These are phyloP conservation scores for Lasioglossum leucozonium DNA, from an alignment of 2,888 invertebrate genomes.

Conservation along the genomic window DNA sequence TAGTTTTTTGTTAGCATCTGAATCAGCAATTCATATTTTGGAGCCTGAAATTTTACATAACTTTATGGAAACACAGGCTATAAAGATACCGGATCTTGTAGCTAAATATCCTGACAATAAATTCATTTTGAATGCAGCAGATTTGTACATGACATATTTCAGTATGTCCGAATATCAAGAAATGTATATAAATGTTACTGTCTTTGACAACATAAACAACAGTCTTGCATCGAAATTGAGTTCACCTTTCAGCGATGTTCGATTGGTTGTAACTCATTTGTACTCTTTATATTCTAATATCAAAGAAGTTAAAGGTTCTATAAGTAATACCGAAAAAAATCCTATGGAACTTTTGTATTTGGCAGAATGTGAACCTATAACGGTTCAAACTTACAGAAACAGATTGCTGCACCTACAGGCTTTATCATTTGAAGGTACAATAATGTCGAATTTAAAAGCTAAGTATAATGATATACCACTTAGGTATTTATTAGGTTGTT, in stretches of 20 bases:
- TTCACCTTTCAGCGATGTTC: conserved; percentile 84
- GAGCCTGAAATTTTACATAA: conserved; percentile 85
- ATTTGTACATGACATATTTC: conserved; percentile 75
- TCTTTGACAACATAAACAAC: conserved; percentile 69
- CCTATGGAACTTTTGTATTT: conserved; percentile 83
- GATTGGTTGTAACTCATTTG: conserved; percentile 90
- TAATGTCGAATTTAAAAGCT: conserved; percentile 85
- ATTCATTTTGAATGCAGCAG: conserved; percentile 75
- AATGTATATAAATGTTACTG: conserved; percentile 71
- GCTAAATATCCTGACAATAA: conserved; percentile 70
- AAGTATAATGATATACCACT: conserved; percentile 89
- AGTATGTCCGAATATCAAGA: conserved; percentile 63
- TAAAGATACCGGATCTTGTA: conserved; percentile 71
- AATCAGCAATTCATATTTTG: conserved; percentile 87
- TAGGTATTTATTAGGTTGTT: conserved; percentile 91
- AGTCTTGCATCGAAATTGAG: conserved; percentile 72
- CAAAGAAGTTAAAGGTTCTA: conserved; percentile 84
- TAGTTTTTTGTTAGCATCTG: conserved; percentile 87
- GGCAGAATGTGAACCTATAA: conserved; percentile 90
- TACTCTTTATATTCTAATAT: conserved; percentile 89
- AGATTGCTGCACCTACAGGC: conserved; percentile 91
- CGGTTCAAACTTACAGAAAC: conserved; percentile 92
- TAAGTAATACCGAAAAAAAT: conserved; percentile 74
- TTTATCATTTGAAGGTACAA: conserved; percentile 86
- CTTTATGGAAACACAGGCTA: conserved; percentile 77